Evolutionary conservation across 2,797 vertebrate genomes (phyloP).

Genomic region (Thaleichthys pacificus): DNA sequence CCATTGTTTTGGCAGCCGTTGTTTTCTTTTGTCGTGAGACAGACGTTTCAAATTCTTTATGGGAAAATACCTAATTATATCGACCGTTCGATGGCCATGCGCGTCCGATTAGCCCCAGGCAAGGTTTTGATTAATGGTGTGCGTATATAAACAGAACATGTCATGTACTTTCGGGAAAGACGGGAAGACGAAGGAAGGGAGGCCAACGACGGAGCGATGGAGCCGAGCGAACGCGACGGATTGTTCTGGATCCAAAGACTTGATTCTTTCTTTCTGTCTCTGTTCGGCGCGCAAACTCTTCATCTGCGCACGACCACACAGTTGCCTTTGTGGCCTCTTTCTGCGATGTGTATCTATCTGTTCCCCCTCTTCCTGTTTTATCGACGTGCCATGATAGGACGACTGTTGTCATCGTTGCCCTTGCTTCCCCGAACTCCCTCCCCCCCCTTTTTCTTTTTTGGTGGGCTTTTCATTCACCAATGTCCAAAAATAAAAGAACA

Average conservation of each 20-base stretch:
- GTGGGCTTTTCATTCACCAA: constrained; percentile 33
- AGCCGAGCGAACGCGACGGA: constrained; percentile 14
- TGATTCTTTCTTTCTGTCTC: constrained; percentile 63
- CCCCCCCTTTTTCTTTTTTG: constrained; percentile 7
- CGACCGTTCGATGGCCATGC: constrained; percentile 20
- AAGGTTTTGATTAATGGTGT: constrained; percentile 27
- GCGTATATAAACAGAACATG: constrained; percentile 13
- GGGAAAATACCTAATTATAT: constrained; percentile 27
- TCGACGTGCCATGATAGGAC: constrained; percentile 34
- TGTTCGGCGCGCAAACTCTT: constrained; percentile 22
- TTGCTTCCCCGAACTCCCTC: background rate
- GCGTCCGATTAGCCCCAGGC: background rate
- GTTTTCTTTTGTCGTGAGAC: constrained; percentile 34
- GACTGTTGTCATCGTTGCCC: constrained; percentile 22
- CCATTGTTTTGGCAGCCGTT: constrained; percentile 31
- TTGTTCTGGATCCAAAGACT: constrained; percentile 53
- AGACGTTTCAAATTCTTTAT: constrained; percentile 11
- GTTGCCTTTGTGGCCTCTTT: constrained; percentile 26
- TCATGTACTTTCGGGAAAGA: background rate
- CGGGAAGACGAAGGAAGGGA: background rate
- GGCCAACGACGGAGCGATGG: no score
- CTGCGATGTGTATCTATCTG: background rate
- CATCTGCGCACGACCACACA: constrained; percentile 35
- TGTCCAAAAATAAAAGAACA: constrained; percentile 34
- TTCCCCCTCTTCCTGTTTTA: constrained; percentile 34